phyloP scores from a whole-genome alignment of 30 jellyfish, hydroid and myxozoan genomes.

The Aurelia sp. region DNA sequence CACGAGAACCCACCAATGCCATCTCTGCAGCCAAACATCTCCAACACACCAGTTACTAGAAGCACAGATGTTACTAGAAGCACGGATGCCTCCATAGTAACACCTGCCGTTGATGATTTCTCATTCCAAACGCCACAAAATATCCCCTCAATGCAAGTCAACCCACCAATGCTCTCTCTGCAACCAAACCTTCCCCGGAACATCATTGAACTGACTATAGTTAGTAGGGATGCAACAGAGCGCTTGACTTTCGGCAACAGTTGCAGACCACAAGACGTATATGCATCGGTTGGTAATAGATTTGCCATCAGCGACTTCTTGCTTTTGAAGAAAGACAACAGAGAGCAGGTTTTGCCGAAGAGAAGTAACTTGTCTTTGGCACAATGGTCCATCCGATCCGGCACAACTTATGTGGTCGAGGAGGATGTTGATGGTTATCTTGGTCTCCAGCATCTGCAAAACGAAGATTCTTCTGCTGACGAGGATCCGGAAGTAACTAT shows the following conservation, averaged over 20 bases:
- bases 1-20: constrained; percentile 4
- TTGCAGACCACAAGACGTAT: constrained; percentile 6
- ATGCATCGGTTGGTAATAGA: constrained; percentile 4
- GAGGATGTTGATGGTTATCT: constrained; percentile 13
- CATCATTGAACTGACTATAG: too few species aligned
- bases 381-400: constrained; percentile 11
- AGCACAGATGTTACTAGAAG: background rate
- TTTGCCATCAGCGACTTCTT: background rate
- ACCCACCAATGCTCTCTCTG: background rate
- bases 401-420: background rate
- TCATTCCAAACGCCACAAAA: background rate
- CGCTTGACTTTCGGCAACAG: background rate
- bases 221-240: too few species aligned
- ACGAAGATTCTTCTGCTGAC: too few species aligned
- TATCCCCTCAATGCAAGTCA: background rate
- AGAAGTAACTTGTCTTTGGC: background rate
- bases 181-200: too few species aligned
- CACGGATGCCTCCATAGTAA: background rate
- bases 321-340: constrained; percentile 1
- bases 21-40: constrained; percentile 4
- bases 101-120: constrained; percentile 7
- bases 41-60: background rate
- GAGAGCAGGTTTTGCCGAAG: background rate
- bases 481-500: too few species aligned
- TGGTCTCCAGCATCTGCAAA: too few species aligned